phyloP scores from a whole-genome alignment of 2,797 vertebrate genomes.

The Rhynchonycteris naso region DNA sequence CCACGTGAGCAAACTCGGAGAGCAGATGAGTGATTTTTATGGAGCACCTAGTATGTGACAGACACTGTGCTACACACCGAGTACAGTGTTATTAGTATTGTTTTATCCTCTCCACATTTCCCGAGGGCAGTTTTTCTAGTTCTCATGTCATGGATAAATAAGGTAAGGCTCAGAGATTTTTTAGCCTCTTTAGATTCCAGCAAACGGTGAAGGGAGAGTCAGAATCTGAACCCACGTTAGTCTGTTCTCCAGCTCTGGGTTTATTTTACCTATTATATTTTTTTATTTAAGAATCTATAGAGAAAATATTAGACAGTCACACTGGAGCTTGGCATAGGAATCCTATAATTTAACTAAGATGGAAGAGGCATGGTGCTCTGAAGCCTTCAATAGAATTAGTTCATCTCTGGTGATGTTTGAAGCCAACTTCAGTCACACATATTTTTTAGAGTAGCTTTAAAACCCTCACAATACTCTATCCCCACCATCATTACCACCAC shows the following conservation, averaged over 20 bases:
- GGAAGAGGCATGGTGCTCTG: background rate
- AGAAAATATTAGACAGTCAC: background rate
- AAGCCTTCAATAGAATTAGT: background rate
- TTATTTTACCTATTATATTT: background rate
- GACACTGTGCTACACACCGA: accelerated
- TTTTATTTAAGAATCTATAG: background rate
- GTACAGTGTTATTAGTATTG: accelerated
- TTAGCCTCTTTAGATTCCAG: background rate
- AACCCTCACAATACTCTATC: background rate
- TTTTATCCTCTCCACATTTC: background rate
- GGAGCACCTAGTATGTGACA: background rate
- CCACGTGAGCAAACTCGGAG: background rate
- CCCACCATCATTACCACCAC: background rate
- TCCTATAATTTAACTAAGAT: background rate
- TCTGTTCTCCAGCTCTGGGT: background rate
- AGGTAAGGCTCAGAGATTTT: background rate
- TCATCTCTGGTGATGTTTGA: background rate
- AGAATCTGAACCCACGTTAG: background rate
- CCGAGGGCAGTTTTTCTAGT: background rate
- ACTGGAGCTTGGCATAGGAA: background rate
- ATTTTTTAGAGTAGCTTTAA: slow-evolving; percentile 23
- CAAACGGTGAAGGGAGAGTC: background rate
- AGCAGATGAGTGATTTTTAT: background rate
- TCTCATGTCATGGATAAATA: background rate
- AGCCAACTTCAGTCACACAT: background rate